phyloP scores from a whole-genome alignment of 1,140 invertebrate species.

The Neelides sp. region DNA sequence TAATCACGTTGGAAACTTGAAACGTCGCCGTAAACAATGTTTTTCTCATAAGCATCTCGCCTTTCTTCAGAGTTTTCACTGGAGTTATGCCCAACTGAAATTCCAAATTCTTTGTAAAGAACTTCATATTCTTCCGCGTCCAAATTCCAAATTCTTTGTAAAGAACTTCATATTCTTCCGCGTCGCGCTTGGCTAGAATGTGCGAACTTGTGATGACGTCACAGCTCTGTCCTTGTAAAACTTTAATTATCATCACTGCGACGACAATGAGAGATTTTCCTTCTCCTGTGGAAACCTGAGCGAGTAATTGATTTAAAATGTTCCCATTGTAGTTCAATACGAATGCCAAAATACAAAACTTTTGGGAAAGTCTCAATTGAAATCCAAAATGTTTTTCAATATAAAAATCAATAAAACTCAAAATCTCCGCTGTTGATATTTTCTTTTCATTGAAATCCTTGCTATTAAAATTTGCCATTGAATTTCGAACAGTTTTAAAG shows the following conservation, averaged over 20 bases:
- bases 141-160: conserved; percentile 15
- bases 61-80: background rate
- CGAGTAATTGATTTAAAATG: too few species aligned
- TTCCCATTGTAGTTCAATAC: too few species aligned
- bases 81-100: conserved; percentile 13
- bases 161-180: background rate
- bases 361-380: too few species aligned
- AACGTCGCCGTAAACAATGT: conserved; percentile 16
- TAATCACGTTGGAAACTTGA: conserved; percentile 14
- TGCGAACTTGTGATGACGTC: conserved; percentile 16
- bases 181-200: conserved; percentile 13
- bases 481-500: too few species aligned
- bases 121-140: background rate
- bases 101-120: conserved; percentile 13
- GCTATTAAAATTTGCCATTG: too few species aligned
- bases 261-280: conserved; percentile 18
- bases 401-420: too few species aligned
- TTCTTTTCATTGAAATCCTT: too few species aligned
- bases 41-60: conserved; percentile 1
- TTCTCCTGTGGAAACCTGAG: conserved; percentile 20
- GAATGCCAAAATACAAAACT: too few species aligned
- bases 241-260: conserved; percentile 7
- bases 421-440: too few species aligned
- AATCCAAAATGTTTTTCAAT: too few species aligned
- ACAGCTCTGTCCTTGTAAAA: background rate